These are phyloP conservation scores for Bergia sp. DNA, from an alignment of 92 coral and sea anemone genomes.

Conservation along the genomic window DNA sequence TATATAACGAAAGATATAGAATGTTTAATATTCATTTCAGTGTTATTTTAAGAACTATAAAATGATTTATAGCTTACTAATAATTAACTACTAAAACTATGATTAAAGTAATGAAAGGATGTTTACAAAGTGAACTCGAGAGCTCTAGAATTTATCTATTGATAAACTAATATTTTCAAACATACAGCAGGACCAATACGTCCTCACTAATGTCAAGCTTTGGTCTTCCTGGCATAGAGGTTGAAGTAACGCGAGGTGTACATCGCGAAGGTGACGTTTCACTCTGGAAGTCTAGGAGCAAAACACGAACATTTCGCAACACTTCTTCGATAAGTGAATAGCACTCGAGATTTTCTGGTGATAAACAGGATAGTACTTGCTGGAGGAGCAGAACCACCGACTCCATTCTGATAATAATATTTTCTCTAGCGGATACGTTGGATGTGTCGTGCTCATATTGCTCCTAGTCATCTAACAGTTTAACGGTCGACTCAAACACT, in stretches of 20 bases:
- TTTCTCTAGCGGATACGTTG: constrained; percentile 5
- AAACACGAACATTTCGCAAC: background rate
- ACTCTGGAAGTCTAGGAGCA: background rate
- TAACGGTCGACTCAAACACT: constrained; percentile 28
- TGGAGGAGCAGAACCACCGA: background rate
- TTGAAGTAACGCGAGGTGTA: background rate
- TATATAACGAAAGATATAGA: no score
- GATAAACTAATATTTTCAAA: no score
- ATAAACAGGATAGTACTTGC: background rate
- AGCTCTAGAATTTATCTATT: no score
- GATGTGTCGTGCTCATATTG: constrained; percentile 15
- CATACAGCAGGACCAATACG: no score
- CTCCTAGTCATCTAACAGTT: constrained; percentile 23
- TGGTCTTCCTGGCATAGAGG: no score
- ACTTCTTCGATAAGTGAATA: background rate
- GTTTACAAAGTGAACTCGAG: no score
- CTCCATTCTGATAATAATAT: background rate
- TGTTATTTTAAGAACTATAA: no score
- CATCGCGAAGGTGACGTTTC: background rate
- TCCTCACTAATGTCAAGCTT: no score
- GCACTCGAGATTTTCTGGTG: background rate
- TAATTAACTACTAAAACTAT: no score
- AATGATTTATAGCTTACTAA: no score
- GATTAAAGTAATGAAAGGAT: no score
- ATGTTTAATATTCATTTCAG: no score